Base-by-base conservation (phyloP, 2,888 invertebrate species). In the Acanthopleura granulata region DNA sequence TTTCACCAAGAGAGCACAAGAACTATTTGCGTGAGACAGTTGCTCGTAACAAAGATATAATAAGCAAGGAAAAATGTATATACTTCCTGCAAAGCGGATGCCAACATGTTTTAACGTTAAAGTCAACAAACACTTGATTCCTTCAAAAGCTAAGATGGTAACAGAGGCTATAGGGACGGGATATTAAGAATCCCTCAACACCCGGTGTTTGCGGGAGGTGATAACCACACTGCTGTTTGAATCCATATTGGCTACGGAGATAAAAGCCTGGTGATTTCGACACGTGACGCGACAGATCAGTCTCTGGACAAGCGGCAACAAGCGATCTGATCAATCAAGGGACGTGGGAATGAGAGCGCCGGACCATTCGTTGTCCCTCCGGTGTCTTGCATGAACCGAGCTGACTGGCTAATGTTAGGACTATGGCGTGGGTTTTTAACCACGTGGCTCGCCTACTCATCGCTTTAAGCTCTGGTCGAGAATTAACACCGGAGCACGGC, bases 401-500 rank as follows among this genome's bases (percentile, higher is more conserved):
- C 66, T 16, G 29, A 27, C 6, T 3, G 15, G 25, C 22, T 6
- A 6, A 27, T 16, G 6, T 66, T 18, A 66, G 25, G 29, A 27
- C 22, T 66, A 22, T 27, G 66, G 27, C 15, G 66, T 15, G 25
- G 22, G 16, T 27, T 18, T 22, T 27, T 3, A 27, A 18, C 66
- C 66, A 66, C 66, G 66, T 66, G 66, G 22, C 66, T 66, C 14
- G 15, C 6, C 15, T 25, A 25, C 18, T 27, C 29, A 27, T 16
- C 25, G 16, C 22, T 27, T 57, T 66, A 66, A 66, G 66, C 29
- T 27, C 12, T 18, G 66, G 29, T 15, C 29, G 22, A 66, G 66
- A 66, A 22, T 66, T 66, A 66, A 16, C 66, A 66, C 66, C 66
- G 66, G 66, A 66, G 25, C 66, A 12, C 22, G 16, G 16, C 66